Base-by-base conservation (phyloP, 2,113 vertebrate species). In the Equus przewalskii region DNA sequence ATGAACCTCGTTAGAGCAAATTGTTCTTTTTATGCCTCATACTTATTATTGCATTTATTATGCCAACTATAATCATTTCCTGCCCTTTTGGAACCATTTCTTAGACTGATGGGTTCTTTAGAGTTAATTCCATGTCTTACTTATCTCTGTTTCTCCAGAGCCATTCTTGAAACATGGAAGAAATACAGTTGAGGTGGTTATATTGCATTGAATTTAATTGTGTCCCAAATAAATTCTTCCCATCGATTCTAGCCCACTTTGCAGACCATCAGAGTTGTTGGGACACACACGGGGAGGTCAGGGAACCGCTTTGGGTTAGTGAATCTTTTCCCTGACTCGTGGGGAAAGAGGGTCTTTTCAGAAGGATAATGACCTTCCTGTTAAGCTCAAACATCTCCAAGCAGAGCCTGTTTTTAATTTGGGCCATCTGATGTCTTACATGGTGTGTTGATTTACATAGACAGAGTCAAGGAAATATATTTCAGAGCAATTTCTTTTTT, bases 141-240 rank as follows among this genome's bases (percentile, higher is more conserved):
- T 82, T 88, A 83, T 67, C 15, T 46, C 36, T 85, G 3, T 84
- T 94, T 93, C 49, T 78, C 65, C 58, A 67, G 28, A 69, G 19
- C 33, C 93, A 80, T 86, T 96, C 60, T 76, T 95, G 80, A 92
- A 86, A 91, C 33, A 56, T 64, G 73, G 12, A 65, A 79, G 51
- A 76, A 91, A 78, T 22, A 30, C 24, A 75, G 10, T 85, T 92
- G 67, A 33, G 1, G 73, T 92, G 28, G 41, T 75, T 76, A 1
- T 49, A 41, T 85, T 83, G 3, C 6, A 22, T 49, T 28, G 14
- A 82, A 91, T 93, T 67, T 81, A 82, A 72, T 86, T 97, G 1
- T 65, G 6, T 65, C 6, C 24, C 2, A n/a, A 94, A 30, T 36
- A 91, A 91, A 33, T 44, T 88, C 13, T 88, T 96, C 67, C 30